phyloP scores from a whole-genome alignment of 2,797 vertebrate species.

The Myripristis murdjan region DNA sequence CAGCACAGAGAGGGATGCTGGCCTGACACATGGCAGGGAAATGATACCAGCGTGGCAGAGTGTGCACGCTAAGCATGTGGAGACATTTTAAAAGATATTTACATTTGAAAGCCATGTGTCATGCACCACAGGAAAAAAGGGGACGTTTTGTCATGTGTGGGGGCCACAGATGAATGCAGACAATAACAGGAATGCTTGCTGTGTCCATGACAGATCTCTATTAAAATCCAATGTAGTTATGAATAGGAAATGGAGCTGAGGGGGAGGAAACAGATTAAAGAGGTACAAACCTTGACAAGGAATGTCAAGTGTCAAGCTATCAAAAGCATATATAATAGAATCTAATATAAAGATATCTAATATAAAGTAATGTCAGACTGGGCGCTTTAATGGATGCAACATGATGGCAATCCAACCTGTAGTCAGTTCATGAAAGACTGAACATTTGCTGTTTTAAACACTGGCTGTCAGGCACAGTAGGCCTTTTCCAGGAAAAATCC shows the following conservation, averaged over 20 bases:
- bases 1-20: slow-evolving; percentile 13
- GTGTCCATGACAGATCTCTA: background rate
- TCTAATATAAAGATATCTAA: no score
- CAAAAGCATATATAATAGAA: no score
- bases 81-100: slow-evolving; percentile 23
- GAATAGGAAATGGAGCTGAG: slow-evolving; percentile 12
- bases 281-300: no score
- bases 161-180: slow-evolving; percentile 3
- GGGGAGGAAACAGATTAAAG: background rate
- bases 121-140: slow-evolving; percentile 8
- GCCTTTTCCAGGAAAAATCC: no score
- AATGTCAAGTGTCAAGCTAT: no score
- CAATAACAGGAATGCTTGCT: background rate
- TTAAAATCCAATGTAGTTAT: slow-evolving; percentile 22
- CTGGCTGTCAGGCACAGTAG: no score
- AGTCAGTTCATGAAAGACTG: no score
- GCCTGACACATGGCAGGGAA: background rate
- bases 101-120: slow-evolving; percentile 24
- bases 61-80: slow-evolving; percentile 19
- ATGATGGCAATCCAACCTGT: no score
- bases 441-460: no score
- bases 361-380: no score
- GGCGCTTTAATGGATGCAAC: no score
- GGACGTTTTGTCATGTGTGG: background rate
- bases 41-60: slow-evolving; percentile 5